Evolutionary conservation across 2,113 vertebrate species (phyloP).

Genomic region (Guaruba guarouba): DNA sequence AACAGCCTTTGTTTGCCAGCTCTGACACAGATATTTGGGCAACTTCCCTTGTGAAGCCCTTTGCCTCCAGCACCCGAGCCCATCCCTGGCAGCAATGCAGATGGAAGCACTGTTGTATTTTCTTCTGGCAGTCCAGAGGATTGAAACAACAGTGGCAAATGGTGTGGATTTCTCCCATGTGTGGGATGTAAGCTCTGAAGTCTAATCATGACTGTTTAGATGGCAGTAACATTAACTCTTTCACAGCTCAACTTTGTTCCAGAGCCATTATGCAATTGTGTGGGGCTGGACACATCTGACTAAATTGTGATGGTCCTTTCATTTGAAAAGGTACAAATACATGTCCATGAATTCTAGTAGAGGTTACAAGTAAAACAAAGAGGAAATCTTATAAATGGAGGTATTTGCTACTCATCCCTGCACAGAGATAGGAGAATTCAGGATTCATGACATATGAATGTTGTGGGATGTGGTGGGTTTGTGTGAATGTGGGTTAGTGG

Average conservation of each 20-base stretch:
- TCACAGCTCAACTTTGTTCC: neutral
- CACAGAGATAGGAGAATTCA: neutral
- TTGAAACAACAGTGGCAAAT: neutral
- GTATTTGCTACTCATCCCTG: neutral
- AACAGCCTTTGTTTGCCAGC: neutral
- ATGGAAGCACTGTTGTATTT: neutral
- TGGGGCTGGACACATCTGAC: neutral
- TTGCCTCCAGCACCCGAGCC: fast-evolving
- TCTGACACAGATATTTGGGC: neutral
- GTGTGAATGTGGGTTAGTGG: neutral
- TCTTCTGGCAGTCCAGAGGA: neutral
- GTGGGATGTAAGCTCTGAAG: neutral
- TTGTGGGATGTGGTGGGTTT: fast-evolving
- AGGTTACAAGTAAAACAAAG: neutral
- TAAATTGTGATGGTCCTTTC: neutral
- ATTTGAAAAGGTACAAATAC: neutral
- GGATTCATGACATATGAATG: neutral
- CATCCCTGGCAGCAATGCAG: neutral
- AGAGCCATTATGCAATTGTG: neutral
- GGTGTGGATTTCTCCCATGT: neutral
- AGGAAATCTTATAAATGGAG: neutral
- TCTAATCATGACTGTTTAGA: neutral
- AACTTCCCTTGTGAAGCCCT: neutral
- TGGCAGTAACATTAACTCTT: neutral
- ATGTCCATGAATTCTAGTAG: too few relatives aligned